These are phyloP conservation scores for Rhagonycha fulva DNA, from an alignment of 2,888 invertebrate species.

Conservation along the genomic window DNA sequence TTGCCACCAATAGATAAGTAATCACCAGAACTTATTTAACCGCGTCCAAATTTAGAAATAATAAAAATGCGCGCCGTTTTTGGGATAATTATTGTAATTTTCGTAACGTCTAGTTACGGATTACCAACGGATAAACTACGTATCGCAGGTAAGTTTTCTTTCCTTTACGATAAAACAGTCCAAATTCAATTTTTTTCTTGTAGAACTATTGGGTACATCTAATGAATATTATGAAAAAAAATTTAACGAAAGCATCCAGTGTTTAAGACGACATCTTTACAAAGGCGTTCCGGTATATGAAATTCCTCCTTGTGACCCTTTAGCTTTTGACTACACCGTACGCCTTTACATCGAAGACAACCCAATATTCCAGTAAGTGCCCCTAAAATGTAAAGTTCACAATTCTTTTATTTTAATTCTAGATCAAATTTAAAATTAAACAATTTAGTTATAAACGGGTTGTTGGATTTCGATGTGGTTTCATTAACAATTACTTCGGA, in stretches of 20 bases:
- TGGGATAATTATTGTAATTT: background rate
- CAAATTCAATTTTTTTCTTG: background rate
- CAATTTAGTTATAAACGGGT: background rate
- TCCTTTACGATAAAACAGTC: too few species aligned
- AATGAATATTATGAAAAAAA: background rate
- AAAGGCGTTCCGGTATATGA: background rate
- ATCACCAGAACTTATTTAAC: background rate
- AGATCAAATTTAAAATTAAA: background rate
- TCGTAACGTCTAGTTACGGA: background rate
- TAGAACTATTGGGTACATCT: background rate
- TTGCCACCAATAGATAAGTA: background rate
- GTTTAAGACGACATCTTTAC: background rate
- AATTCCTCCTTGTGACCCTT: conserved; percentile 4
- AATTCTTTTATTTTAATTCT: background rate
- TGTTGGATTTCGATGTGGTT: background rate
- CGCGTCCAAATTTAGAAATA: background rate
- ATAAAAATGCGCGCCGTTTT: background rate
- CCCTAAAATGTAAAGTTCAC: background rate
- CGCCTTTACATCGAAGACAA: background rate
- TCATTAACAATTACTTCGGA: background rate
- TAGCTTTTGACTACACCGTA: background rate
- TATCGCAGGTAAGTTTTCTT: background rate
- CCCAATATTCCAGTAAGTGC: background rate
- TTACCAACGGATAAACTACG: background rate
- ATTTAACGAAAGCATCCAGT: background rate